Evolutionary conservation across 2,113 vertebrate species (phyloP).

Genomic region (Gadus macrocephalus): DNA sequence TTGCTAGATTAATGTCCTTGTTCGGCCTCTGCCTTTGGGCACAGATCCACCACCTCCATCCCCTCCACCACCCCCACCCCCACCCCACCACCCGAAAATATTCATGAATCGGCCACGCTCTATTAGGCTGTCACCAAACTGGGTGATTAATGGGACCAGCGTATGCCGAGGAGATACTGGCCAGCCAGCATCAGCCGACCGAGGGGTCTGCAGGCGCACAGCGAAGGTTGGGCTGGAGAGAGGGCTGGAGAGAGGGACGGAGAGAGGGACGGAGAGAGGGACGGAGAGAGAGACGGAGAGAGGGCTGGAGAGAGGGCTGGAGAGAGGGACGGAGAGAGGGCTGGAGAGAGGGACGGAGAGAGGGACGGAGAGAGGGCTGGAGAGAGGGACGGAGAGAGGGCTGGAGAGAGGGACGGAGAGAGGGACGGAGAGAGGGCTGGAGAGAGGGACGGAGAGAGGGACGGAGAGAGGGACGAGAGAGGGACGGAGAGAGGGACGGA

Average conservation of each 20-base stretch:
- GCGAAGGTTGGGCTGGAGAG: not conserved
- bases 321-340: not conserved
- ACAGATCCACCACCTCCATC: constrained; percentile 38
- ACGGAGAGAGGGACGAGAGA: constrained; percentile 1
- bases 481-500: not conserved
- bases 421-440: not conserved
- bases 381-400: not conserved
- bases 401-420: no score
- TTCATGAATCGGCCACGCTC: constrained; percentile 68
- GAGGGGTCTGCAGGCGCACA: constrained; percentile 23
- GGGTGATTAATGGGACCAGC: constrained; percentile 69
- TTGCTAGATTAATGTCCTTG: constrained; percentile 53
- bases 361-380: no score
- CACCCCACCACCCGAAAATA: constrained; percentile 54
- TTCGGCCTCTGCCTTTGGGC: constrained; percentile 40
- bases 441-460: not conserved
- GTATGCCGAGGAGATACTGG: constrained; percentile 44
- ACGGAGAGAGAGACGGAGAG: no score
- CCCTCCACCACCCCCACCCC: constrained; percentile 30
- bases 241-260: constrained; percentile 1
- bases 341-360: constrained; percentile 1
- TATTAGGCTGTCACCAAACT: constrained; percentile 67
- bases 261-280: not conserved
- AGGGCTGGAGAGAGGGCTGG: not conserved
- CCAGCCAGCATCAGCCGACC: constrained; percentile 37